Conservation (phyloP, 2,113 vertebrate genomes). For the Centropus unirufus region DNA sequence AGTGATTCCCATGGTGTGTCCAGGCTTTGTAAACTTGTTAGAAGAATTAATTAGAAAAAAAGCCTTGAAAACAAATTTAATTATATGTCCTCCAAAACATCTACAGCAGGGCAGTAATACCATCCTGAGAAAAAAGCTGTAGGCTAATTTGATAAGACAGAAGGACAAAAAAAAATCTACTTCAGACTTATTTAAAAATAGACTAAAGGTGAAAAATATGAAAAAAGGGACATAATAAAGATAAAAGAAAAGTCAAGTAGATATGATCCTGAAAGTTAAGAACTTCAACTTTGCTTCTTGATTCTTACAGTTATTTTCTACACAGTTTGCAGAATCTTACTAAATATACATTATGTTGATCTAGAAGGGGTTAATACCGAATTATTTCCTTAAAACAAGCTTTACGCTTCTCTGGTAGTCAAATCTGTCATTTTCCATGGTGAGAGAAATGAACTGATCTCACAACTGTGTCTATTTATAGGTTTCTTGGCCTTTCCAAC, state of each 20-base stretch:
- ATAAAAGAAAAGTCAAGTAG: background rate
- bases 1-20: background rate
- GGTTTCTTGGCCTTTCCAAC: background rate
- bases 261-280: background rate
- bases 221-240: background rate
- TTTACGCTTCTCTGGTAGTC: background rate
- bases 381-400: background rate
- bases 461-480: background rate
- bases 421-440: background rate
- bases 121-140: background rate
- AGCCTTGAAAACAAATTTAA: background rate
- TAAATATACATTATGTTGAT: background rate
- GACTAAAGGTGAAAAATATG: background rate
- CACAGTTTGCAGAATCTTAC: background rate
- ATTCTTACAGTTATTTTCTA: background rate
- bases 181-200: background rate
- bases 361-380: background rate
- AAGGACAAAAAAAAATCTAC: background rate
- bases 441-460: background rate
- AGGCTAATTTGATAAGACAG: background rate
- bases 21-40: background rate
- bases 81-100: background rate
- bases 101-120: background rate
- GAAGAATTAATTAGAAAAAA: background rate
- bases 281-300: background rate